These are phyloP conservation scores for Sisor rabdophorus DNA, from an alignment of 2,113 vertebrate species.

Conservation along the genomic window DNA sequence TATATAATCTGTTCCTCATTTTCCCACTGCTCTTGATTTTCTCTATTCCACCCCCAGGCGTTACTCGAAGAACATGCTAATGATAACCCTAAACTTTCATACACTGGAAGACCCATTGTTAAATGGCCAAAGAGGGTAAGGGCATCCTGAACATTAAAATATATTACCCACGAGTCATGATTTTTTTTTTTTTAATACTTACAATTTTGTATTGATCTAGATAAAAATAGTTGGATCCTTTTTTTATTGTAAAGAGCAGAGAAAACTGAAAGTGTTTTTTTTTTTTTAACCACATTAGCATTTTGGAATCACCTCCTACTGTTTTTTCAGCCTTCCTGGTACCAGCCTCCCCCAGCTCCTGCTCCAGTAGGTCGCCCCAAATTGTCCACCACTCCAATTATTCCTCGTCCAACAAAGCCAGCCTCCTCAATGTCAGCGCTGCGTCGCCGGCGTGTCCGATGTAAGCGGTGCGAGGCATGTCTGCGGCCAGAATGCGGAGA, in stretches of 20 bases:
- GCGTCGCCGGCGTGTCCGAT: slow-evolving; percentile 83
- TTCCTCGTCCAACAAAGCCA: slow-evolving; percentile 65
- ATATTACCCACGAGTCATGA: background rate
- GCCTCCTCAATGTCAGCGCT: slow-evolving; percentile 81
- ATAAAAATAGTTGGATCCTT: background rate
- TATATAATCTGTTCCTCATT: background rate
- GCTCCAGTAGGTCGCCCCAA: slow-evolving; percentile 56
- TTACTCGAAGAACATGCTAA: slow-evolving; percentile 79
- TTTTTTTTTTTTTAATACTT: background rate
- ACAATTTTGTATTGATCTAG: background rate
- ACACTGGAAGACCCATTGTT: slow-evolving; percentile 91
- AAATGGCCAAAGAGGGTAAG: slow-evolving; percentile 92
- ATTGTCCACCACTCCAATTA: slow-evolving; percentile 59
- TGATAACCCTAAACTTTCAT: slow-evolving; percentile 83
- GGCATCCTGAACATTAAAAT: background rate
- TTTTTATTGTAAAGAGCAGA: slow-evolving; percentile 4
- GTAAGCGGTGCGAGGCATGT: slow-evolving; percentile 87
- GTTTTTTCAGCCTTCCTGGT: slow-evolving; percentile 69
- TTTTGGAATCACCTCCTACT: background rate
- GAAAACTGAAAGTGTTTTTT: background rate
- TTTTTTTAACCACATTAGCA: background rate
- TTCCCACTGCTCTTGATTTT: background rate
- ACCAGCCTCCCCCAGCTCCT: slow-evolving; percentile 65
- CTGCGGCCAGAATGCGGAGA: slow-evolving; percentile 87
- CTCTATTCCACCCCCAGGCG: slow-evolving; percentile 65